Evolutionary conservation across 2,797 vertebrate species (phyloP), one percentile per base, ranked within the genome.

Genomic region (Fratercula arctica): DNA sequence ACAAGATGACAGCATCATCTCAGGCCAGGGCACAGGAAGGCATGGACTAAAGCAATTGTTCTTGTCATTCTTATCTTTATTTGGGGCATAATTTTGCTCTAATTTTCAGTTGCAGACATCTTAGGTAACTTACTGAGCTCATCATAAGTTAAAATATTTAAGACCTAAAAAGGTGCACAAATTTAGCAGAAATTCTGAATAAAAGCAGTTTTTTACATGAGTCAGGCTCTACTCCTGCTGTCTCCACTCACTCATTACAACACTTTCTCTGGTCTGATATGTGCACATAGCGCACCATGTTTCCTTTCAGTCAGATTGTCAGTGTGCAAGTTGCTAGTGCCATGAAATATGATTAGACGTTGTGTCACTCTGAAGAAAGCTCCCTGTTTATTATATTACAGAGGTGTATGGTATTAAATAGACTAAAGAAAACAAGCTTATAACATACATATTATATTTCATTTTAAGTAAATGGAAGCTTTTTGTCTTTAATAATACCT

Each of bases 11-110:
- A 97, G 91, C 97, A 96, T 85, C 97, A 96, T 97, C 97, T 97
- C 96, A 97, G 97, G 96, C 97, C 97, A 98, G 97, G 98, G 96
- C 97, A 37, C 92, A 96, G 95, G 97, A 97, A 97, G 95, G 89
- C 97, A 97, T 91, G 97, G 97, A 97, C 95, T 96, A 92, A 95
- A 97, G 95, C 95, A 94, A 85, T 87, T 97, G 89, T 91, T 97
- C 95, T 97, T 97, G 89, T 96, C 96, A 91, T 85, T 96, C 97
- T 97, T 95, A 56, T 84, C 95, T 95, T 93, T 90, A 89, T 97
- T 96, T 96, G 94, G 91, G 96, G 95, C 96, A 92, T 83, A 90
- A 80, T 88, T 97, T 95, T 96, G 96, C 96, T 97, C 96, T 94
- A 31, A 92, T 94, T 97, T 97, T 94, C 90, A 91, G 56, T 91